phyloP scores from a whole-genome alignment of 92 coral and sea anemone genomes.

The Desmophyllum pertusum region DNA sequence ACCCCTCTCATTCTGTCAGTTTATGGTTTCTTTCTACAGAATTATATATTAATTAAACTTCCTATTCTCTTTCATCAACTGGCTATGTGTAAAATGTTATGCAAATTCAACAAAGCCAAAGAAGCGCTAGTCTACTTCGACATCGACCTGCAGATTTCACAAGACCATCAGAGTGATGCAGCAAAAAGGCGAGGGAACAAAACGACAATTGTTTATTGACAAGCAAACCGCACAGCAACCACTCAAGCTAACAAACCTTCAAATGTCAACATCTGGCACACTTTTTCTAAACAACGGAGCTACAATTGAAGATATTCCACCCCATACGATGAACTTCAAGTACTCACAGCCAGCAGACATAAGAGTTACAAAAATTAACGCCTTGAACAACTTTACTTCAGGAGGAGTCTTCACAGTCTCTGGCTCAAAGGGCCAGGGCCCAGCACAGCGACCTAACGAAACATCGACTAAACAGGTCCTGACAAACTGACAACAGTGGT shows the following conservation, averaged over 20 bases:
- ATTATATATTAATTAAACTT: too few relatives aligned
- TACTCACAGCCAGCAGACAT: neutral
- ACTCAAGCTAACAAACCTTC: neutral
- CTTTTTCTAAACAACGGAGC: neutral
- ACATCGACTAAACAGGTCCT: neutral
- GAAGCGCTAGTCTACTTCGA: slow-evolving; percentile 15
- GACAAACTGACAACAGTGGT: neutral
- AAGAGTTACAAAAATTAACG: neutral
- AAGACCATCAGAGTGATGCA: slow-evolving; percentile 7
- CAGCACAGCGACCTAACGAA: neutral
- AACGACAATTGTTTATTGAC: slow-evolving; percentile 10
- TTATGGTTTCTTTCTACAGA: too few relatives aligned
- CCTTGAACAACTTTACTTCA: neutral
- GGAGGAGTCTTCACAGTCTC: neutral
- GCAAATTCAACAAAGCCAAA: neutral
- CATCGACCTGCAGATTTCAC: neutral
- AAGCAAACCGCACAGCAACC: slow-evolving; percentile 10
- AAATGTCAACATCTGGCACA: neutral
- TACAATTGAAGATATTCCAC: neutral
- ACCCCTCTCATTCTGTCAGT: too few relatives aligned
- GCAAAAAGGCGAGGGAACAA: neutral
- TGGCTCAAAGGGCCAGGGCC: slow-evolving; percentile 3
- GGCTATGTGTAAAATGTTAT: too few relatives aligned
- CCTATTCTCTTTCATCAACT: too few relatives aligned
- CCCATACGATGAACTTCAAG: neutral